Evolutionary conservation across 2,797 vertebrate genomes (phyloP), one percentile per base, ranked within the genome.

Genomic region (Pitangus sulphuratus): DNA sequence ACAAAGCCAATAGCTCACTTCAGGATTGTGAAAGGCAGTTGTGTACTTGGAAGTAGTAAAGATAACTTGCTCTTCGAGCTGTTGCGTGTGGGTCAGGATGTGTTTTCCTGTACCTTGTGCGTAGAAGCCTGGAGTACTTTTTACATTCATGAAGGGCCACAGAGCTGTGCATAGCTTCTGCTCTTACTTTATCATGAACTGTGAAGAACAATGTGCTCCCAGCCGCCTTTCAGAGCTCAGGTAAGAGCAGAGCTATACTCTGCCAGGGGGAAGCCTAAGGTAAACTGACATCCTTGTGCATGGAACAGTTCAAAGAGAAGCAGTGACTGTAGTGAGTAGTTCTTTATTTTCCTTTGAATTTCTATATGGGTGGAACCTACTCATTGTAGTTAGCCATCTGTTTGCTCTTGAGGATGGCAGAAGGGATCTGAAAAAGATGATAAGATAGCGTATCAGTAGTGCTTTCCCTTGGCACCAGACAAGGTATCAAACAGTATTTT

Each of bases 351-450:
- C 35, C 39, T 69, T 85, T 88, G 30, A 33, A 60, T 92, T 71
- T 66, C 31, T 42, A 16, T 72, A 84, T 76, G 84, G 87, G 37
- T 71, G 60, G 84, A 53, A 90, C 68, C 70, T 53, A 71, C 62
- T 90, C 30, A 12, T 61, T 3, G 1, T 15, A 11, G 57, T 53
- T 71, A 78, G 62, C 58, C 65, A 72, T 69, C 28, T 80, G 60
- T 72, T 93, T 89, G 39, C 31, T 68, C 30, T 45, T 64, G 40
- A 47, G 62, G 51, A n/a, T 87, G 70, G 22, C 47, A 82, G 78
- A 92, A 94, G 40, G 31, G 66, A 71, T 91, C 61, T 89, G 84
- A 74, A 77, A 72, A 89, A 77, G 39, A 20, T 47, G 39, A 20
- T 47, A 68, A 75, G 58, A 54, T 5, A 79, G 70, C 44, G 15